These are phyloP conservation scores for Mustela nigripes DNA, from an alignment of 2,113 vertebrate species.

Conservation along the genomic window DNA sequence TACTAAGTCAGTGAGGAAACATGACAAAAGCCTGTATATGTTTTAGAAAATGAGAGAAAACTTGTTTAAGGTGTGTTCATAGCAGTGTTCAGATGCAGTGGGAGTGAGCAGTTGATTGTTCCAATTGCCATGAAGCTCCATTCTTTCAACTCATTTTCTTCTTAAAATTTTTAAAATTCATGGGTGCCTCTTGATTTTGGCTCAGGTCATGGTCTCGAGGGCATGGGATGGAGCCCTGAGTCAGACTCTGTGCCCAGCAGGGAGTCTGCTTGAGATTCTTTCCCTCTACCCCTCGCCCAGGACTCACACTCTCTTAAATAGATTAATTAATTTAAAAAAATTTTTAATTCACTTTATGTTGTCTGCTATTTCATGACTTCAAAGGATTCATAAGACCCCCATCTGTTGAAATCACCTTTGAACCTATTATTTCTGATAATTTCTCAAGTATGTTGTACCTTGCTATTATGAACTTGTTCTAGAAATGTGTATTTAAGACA, in stretches of 20 bases:
- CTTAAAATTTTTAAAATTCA: background rate
- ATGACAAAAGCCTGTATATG: background rate
- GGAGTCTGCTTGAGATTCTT: background rate
- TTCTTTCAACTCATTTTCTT: background rate
- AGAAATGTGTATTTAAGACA: background rate
- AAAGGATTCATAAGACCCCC: background rate
- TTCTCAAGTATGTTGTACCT: background rate
- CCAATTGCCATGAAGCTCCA: background rate
- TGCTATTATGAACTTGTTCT: background rate
- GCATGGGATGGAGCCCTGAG: background rate
- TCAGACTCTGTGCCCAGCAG: background rate
- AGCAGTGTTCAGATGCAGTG: background rate
- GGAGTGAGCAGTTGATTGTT: background rate
- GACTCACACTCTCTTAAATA: background rate
- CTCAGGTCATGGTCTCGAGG: background rate
- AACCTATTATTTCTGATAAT: slow-evolving; percentile 23
- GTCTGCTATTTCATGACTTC: background rate
- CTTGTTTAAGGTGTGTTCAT: background rate
- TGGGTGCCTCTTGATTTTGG: background rate
- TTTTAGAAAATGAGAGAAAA: background rate
- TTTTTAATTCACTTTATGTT: background rate
- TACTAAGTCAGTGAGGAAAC: background rate
- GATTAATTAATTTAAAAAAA: background rate
- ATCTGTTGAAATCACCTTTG: background rate
- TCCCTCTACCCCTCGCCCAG: background rate